Base-by-base conservation (phyloP, 2,888 invertebrate genomes). In the Drosophila planitibia region DNA sequence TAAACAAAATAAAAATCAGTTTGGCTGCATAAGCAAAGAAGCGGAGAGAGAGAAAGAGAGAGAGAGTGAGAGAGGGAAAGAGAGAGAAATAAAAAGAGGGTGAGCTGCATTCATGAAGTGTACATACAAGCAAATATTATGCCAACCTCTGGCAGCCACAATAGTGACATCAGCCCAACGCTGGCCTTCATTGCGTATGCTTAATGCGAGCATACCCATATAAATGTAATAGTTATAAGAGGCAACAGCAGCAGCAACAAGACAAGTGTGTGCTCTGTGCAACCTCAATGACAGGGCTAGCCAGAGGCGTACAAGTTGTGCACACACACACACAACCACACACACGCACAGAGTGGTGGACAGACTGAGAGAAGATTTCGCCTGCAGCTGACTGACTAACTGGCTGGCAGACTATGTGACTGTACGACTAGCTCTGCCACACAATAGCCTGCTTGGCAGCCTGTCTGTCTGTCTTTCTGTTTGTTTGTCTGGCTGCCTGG, bases 221-320 rank as follows among this genome's bases (percentile, higher is more conserved):
- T 75, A 80, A 82, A 87, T 86, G 85, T 86, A 76, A 85, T 86
- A 86, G 85, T 87, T 86, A 62, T 76, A 75, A 79, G 68, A 68
- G 74, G 49, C 68, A 55, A 22, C 76, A 65, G 22, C 67, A 64
- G 39, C 54, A 58, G 51, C 52, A 60, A 53, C 69, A 63, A 30
- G 58, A 51, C 68, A 62, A 76, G 69, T 73, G 67, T 76, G 72
- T 74, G 73, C 69, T 71, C 64, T 49, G 70, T 76, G 83, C 77
- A 88, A 83, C 81, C 85, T 87, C 83, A 86, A 82, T 79, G 83
- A 64, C 78, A 82, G 67, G 73, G 62, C 70, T 75, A 49, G 74
- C 74, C 71, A 53, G 52, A 52, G 66, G 79, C 81, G 69, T 54
- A 62, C 74, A 76, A 73, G 79, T 70, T 77, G 72, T 74, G 66